phyloP scores from a whole-genome alignment of 2,113 vertebrate genomes.

The Limanda limanda region DNA sequence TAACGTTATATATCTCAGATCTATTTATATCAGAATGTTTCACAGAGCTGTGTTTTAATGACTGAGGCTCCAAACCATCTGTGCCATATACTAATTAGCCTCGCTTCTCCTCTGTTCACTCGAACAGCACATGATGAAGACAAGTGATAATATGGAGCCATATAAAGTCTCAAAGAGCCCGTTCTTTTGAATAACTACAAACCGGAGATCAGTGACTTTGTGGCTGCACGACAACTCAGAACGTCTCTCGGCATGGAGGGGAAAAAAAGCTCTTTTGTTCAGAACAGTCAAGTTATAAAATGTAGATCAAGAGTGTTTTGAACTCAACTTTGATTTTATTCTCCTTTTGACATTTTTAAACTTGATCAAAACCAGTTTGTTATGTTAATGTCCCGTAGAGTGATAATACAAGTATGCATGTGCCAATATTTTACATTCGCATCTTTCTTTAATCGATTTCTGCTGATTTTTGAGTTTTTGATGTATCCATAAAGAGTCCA shows the following conservation, averaged over 20 bases:
- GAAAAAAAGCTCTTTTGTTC: constrained; percentile 13
- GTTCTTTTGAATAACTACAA: constrained; percentile 18
- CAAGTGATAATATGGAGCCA: not conserved
- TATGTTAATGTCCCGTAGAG: not conserved
- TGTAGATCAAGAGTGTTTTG: not conserved
- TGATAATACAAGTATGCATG: not conserved
- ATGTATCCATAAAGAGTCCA: constrained; percentile 31
- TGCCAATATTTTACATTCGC: constrained; percentile 5
- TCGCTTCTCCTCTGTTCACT: not conserved
- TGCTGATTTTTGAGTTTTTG: constrained; percentile 33
- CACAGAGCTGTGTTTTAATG: constrained; percentile 17
- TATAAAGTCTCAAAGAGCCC: not conserved
- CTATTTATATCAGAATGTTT: not conserved
- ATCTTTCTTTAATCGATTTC: not conserved
- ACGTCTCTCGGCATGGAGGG: not conserved
- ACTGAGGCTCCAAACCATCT: constrained; percentile 27
- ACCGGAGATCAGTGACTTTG: constrained; percentile 16
- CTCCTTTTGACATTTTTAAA: not conserved
- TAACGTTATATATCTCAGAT: constrained; percentile 7
- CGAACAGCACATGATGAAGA: not conserved
- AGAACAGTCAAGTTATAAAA: constrained; percentile 38
- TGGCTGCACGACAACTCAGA: constrained; percentile 12
- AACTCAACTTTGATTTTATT: not conserved
- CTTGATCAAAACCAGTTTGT: not conserved
- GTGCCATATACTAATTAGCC: constrained; percentile 44